A percentile compares a stretch with the other conserved stretches of the same genome.
Evolutionary conservation across 2,113 vertebrate species (phyloP).

Genomic region (Eubucco bourcierii): DNA sequence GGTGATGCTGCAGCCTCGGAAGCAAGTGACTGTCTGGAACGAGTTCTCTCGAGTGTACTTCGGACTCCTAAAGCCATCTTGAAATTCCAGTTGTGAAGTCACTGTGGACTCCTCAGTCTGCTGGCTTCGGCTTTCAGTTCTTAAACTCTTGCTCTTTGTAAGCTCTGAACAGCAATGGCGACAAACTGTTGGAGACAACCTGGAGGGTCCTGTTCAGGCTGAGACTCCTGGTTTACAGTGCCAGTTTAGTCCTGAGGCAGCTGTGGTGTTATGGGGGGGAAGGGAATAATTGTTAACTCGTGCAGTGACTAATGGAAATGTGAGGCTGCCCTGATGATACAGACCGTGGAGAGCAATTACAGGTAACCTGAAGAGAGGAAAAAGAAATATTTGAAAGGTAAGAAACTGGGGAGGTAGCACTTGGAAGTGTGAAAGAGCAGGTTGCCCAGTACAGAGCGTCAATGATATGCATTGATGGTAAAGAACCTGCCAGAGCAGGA

Average conservation of each 20-base stretch:
- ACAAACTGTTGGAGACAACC: neutral
- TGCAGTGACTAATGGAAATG: neutral
- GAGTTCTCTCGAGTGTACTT: accelerated
- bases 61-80: neutral
- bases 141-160: neutral
- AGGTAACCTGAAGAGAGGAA: neutral
- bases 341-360: neutral
- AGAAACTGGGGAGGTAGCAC: neutral
- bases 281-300: neutral
- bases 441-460: neutral
- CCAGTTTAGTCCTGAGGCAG: neutral
- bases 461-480: accelerated
- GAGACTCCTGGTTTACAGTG: neutral
- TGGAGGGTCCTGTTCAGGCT: neutral
- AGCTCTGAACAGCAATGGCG: neutral
- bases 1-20: neutral
- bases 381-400: neutral
- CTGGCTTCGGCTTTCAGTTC: neutral
- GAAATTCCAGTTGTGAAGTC: neutral
- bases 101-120: neutral
- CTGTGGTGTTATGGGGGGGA: too few relatives aligned
- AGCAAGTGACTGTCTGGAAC: too few relatives aligned
- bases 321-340: neutral
- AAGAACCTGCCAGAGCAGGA: neutral
- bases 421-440: neutral